phyloP scores from a whole-genome alignment of 1,140 invertebrate species.

The Aphis craccivora region DNA sequence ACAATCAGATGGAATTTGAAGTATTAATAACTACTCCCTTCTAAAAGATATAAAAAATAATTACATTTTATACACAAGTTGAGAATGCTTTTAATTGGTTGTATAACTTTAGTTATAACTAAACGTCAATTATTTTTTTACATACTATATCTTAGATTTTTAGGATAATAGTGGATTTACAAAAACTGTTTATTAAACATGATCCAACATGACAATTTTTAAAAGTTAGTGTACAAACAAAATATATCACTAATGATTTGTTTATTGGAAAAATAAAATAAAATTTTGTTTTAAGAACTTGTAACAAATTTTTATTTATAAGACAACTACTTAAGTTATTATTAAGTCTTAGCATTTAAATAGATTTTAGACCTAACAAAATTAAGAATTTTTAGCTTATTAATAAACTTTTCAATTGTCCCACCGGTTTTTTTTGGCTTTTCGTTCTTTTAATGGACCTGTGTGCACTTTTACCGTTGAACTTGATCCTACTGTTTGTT shows the following conservation, averaged over 20 bases:
- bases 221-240: background rate
- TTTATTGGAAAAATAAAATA: background rate
- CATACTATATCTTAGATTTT: background rate
- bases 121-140: background rate
- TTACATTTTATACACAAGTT: background rate
- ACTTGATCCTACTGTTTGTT: conserved; percentile 67
- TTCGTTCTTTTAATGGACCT: conserved; percentile 60
- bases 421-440: conserved; percentile 61
- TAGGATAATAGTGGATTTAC: background rate
- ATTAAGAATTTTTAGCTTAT: background rate
- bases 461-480: conserved; percentile 48
- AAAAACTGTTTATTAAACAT: background rate
- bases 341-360: background rate
- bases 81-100: background rate
- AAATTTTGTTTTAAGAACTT: background rate
- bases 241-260: background rate
- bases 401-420: conserved; percentile 56
- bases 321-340: background rate
- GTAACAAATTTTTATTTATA: background rate
- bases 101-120: background rate
- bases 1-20: background rate
- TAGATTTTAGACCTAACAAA: background rate
- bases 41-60: background rate
- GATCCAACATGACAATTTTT: background rate
- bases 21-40: background rate